phyloP scores from a whole-genome alignment of 1,140 invertebrate species.

The Nylanderia fulva region DNA sequence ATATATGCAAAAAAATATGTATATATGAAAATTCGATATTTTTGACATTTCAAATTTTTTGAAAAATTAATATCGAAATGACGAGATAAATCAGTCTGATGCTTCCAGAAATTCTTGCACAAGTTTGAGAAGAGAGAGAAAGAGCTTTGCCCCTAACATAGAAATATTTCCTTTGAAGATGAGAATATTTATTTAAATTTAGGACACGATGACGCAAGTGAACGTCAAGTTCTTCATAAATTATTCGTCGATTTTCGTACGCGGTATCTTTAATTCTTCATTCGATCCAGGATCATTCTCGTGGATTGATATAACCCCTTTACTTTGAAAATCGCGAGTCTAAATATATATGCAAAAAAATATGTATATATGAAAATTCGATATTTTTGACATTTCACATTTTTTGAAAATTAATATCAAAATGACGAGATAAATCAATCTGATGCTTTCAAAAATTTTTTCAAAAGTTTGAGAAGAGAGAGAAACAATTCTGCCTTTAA shows the following conservation, averaged over 20 bases:
- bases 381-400: too few species aligned
- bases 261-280: conserved; percentile 20
- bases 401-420: too few species aligned
- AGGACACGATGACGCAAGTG: background rate
- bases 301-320: too few species aligned
- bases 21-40: background rate
- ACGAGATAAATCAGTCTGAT: background rate
- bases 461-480: too few species aligned
- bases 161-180: background rate
- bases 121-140: background rate
- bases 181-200: background rate
- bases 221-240: conserved; percentile 8
- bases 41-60: background rate
- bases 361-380: too few species aligned
- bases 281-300: too few species aligned
- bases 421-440: too few species aligned
- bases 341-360: too few species aligned
- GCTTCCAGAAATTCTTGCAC: background rate
- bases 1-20: background rate
- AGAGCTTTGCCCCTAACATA: too few species aligned
- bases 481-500: too few species aligned
- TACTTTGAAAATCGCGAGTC: too few species aligned
- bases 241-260: conserved; percentile 14
- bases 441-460: too few species aligned
- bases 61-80: background rate